These are phyloP conservation scores for Cylindroiulus punctatus DNA, from an alignment of 2,888 invertebrate genomes.

Conservation along the genomic window DNA sequence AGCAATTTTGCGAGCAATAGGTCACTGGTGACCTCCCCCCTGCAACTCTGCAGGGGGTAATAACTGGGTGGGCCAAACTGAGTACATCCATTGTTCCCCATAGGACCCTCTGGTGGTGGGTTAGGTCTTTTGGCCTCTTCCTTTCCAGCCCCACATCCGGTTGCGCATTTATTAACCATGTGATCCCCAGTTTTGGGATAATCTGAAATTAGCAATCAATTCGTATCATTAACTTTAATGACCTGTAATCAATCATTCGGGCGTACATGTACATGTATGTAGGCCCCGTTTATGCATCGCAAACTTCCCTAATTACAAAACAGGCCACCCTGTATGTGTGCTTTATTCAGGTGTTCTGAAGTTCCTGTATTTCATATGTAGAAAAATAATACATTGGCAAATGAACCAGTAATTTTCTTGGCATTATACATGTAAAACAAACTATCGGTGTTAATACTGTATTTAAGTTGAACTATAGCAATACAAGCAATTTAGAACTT, in stretches of 20 bases:
- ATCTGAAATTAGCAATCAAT: not conserved
- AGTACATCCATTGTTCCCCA: not conserved
- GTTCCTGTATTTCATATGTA: too few relatives aligned
- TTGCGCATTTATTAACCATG: not conserved
- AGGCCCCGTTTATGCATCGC: not conserved
- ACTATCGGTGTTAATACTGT: too few relatives aligned
- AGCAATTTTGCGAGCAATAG: not conserved
- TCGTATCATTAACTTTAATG: conserved; percentile 1
- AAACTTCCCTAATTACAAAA: not conserved
- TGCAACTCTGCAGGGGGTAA: not conserved
- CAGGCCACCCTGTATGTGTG: not conserved
- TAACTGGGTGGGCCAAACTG: not conserved
- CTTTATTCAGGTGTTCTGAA: too few relatives aligned
- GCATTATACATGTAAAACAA: too few relatives aligned
- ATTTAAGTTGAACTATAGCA: too few relatives aligned
- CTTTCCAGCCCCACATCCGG: not conserved
- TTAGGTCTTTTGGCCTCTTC: conserved; percentile 9
- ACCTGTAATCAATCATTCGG: not conserved
- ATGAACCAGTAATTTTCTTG: too few relatives aligned
- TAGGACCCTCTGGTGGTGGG: not conserved
- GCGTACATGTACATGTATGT: not conserved
- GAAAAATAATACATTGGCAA: too few relatives aligned
- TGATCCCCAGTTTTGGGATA: not conserved
- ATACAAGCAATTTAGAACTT: too few relatives aligned
- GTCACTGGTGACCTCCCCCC: not conserved